phyloP scores from a whole-genome alignment of 2,113 vertebrate species.

The Cyanoliseus patagonus region DNA sequence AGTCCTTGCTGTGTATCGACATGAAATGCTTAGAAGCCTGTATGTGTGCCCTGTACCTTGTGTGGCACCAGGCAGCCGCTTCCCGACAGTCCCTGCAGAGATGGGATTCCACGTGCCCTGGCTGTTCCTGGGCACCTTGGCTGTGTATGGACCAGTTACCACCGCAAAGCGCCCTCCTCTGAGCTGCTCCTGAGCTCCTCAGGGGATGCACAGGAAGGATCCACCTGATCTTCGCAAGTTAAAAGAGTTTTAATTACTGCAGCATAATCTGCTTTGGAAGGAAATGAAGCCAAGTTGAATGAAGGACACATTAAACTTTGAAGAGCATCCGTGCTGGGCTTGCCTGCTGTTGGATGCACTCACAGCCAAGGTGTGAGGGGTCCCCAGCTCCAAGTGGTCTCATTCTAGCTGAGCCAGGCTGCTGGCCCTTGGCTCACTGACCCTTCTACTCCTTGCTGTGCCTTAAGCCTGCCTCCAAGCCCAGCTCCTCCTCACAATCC shows the following conservation, averaged over 20 bases:
- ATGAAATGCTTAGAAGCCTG: background rate
- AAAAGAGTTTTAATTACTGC: background rate
- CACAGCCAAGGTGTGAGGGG: background rate
- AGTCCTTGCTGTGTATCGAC: background rate
- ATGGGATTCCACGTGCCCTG: background rate
- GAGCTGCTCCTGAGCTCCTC: background rate
- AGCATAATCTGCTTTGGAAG: background rate
- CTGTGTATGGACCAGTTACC: too few species aligned
- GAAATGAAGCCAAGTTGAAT: background rate
- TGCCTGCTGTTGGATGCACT: background rate
- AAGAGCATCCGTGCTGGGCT: background rate
- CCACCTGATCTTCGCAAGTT: background rate
- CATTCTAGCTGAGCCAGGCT: background rate
- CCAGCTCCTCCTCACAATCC: background rate
- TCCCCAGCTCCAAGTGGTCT: background rate
- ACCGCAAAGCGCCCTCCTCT: background rate
- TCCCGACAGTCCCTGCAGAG: background rate
- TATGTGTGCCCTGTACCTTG: rapidly evolving
- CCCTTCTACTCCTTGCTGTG: background rate
- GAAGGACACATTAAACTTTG: background rate
- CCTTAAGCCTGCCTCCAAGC: background rate
- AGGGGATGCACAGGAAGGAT: background rate
- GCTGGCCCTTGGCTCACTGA: background rate
- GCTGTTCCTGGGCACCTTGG: background rate
- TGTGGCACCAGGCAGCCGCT: background rate